These are phyloP conservation scores for Apogon hyalosoma DNA, from an alignment of 2,797 vertebrate genomes.

Conservation along the genomic window DNA sequence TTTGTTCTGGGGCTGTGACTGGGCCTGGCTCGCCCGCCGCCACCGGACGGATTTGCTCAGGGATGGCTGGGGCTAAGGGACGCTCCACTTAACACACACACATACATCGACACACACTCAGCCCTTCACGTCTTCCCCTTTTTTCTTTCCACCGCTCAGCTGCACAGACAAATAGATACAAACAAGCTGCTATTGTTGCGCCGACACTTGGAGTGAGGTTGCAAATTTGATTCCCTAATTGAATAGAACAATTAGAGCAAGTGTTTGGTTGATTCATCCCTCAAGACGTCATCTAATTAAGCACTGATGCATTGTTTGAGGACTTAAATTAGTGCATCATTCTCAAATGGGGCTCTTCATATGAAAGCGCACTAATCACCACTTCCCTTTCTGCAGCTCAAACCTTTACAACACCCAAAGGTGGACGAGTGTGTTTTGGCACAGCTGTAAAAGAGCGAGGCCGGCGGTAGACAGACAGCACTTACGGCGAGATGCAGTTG, in stretches of 20 bases:
- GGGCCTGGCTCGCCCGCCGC: conserved; percentile 60
- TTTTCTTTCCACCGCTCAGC: conserved; percentile 69
- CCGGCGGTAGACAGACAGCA: conserved; percentile 31
- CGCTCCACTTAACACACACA: conserved; percentile 72
- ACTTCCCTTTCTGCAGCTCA: conserved; percentile 40
- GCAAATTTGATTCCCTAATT: conserved; percentile 87
- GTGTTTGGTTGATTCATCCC: conserved; percentile 86
- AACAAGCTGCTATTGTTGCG: conserved; percentile 83
- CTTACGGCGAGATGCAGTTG: conserved; percentile 90
- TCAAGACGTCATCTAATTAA: conserved; percentile 88
- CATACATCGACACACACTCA: conserved; percentile 14
- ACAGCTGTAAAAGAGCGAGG: not conserved
- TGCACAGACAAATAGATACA: conserved; percentile 83
- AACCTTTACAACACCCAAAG: conserved; percentile 34
- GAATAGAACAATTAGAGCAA: conserved; percentile 88
- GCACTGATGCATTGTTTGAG: conserved; percentile 80
- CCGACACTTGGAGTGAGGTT: conserved; percentile 80
- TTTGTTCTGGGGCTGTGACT: conserved; percentile 88
- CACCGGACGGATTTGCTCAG: conserved; percentile 77
- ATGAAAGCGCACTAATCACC: conserved; percentile 71
- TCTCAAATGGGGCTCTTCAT: conserved; percentile 74
- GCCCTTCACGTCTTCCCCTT: conserved; percentile 57
- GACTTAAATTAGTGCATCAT: conserved; percentile 82
- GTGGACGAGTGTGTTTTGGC: conserved; percentile 25
- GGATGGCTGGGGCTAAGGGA: conserved; percentile 78